A percentile compares a stretch with the other conserved stretches of the same genome.
Evolutionary conservation across 2,113 vertebrate species (phyloP).

Genomic region (Channa maculata): DNA sequence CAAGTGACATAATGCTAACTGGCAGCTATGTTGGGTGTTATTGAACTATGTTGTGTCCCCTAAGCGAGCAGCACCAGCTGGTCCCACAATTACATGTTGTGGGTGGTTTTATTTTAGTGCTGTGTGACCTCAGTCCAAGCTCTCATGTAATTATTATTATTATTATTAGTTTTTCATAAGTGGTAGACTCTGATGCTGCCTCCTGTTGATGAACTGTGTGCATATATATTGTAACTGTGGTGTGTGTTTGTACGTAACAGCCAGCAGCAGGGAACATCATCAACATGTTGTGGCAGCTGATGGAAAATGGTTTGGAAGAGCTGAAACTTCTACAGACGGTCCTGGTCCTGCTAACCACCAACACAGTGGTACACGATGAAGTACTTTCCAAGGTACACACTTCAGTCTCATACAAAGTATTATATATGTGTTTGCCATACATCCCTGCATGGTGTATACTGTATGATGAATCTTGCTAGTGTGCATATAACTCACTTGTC

Average conservation of each 20-base stretch:
- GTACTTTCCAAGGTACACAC: constrained; percentile 93
- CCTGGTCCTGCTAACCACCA: constrained; percentile 96
- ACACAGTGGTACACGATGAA: constrained; percentile 98
- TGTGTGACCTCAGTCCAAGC: constrained; percentile 13
- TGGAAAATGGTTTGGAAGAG: constrained; percentile 98
- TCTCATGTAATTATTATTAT: background rate
- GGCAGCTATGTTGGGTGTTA: constrained; percentile 25
- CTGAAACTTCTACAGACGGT: constrained; percentile 97
- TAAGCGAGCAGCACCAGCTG: constrained; percentile 46
- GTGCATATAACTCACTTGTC: background rate
- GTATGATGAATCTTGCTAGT: too few species aligned
- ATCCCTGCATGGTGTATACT: background rate
- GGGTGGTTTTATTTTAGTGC: constrained; percentile 1
- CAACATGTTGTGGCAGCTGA: constrained; percentile 99
- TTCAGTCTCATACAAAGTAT: background rate
- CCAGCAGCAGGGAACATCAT: constrained; percentile 97
- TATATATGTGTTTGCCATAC: background rate
- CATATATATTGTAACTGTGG: background rate
- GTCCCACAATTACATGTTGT: constrained; percentile 29
- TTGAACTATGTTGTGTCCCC: constrained; percentile 28
- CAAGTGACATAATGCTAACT: constrained; percentile 26
- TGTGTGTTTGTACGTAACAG: constrained; percentile 75
- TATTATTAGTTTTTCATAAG: background rate
- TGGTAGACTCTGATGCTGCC: background rate
- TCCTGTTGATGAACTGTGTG: background rate